Evolutionary conservation across 2,113 vertebrate genomes (phyloP).

Genomic region (Empidonax alnorum): DNA sequence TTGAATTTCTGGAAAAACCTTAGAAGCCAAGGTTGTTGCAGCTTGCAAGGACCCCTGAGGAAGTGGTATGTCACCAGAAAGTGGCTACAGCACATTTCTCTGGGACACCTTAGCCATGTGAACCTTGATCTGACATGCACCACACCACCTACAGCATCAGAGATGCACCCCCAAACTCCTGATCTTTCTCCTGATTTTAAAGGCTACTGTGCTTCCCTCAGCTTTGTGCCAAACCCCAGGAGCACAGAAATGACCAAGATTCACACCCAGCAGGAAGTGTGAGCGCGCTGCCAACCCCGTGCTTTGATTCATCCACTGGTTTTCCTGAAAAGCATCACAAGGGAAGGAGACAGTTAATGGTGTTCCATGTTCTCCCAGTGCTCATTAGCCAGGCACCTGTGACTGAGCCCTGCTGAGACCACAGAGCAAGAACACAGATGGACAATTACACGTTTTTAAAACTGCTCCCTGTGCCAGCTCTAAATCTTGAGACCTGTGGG

Average conservation of each 20-base stretch:
- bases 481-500: background rate
- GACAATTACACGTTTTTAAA: background rate
- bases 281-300: background rate
- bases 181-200: background rate
- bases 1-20: background rate
- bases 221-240: background rate
- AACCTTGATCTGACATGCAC: background rate
- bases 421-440: background rate
- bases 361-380: background rate
- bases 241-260: background rate
- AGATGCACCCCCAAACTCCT: background rate
- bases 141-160: background rate
- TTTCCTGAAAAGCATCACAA: background rate
- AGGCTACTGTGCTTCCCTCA: background rate
- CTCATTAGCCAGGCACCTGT: background rate
- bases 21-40: background rate
- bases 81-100: background rate
- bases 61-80: background rate
- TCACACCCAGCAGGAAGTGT: background rate
- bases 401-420: background rate
- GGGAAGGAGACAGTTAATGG: background rate
- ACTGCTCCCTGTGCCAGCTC: background rate
- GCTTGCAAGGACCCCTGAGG: background rate
- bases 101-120: background rate
- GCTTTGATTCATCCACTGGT: background rate